Percentiles rank a stretch among this genome's conserved stretches.
Conservation (phyloP, 2,113 vertebrate species). For the Pollachius pollachius region DNA sequence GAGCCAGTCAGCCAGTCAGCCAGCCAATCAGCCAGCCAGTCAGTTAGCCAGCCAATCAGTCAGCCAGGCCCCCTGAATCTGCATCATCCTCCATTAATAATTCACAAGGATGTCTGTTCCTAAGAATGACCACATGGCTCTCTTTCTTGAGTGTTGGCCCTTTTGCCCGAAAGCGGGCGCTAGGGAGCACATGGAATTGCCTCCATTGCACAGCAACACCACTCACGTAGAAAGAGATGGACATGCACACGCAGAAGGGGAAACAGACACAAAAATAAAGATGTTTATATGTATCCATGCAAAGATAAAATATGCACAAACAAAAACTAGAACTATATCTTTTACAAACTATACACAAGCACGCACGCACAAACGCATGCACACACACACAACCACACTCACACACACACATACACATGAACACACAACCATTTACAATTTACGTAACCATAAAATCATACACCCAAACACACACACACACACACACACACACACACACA, state of each 20-base stretch:
- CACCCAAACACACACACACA: constrained; percentile 5
- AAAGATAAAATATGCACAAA: background rate
- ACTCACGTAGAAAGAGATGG: constrained; percentile 21
- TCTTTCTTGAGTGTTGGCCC: background rate
- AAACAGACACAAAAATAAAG: background rate
- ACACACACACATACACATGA: background rate
- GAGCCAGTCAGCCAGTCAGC: constrained; percentile 47
- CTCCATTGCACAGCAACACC: background rate
- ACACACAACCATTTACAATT: background rate
- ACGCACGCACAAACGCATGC: background rate
- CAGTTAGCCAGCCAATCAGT: constrained; percentile 43
- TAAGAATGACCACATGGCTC: constrained; percentile 24
- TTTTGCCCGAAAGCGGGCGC: too few species aligned
- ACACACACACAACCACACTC: background rate
- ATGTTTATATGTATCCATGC: background rate
- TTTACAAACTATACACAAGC: background rate
- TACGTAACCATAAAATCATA: background rate
- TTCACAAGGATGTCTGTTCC: constrained; percentile 50
- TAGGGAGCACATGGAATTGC: too few species aligned
- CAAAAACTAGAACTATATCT: background rate
- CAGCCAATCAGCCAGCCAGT: constrained; percentile 49
- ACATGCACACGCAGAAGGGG: background rate
- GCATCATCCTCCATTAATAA: constrained; percentile 57
- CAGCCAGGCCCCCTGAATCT: constrained; percentile 50
- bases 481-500: background rate